Conservation (phyloP, 1,140 invertebrate genomes). For the Calephelis virginiensis region DNA sequence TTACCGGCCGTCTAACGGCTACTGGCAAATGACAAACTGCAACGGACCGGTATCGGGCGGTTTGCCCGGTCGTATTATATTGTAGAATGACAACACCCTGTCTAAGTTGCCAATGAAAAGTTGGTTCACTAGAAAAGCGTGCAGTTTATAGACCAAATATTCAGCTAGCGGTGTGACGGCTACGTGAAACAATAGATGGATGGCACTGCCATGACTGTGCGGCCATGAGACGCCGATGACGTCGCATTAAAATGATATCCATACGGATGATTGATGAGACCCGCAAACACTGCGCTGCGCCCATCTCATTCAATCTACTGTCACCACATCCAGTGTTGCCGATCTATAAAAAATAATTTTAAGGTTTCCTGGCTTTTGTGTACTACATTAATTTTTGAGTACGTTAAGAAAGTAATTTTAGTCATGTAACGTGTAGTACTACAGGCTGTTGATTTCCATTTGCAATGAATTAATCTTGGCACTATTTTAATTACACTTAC, state of each 20-base stretch:
- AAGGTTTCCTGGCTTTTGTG: slow-evolving; percentile 3
- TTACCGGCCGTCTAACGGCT: too few species aligned
- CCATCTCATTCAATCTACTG: slow-evolving; percentile 68
- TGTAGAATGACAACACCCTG: too few species aligned
- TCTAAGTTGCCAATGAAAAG: not conserved
- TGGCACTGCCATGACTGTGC: slow-evolving; percentile 50
- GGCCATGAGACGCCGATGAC: slow-evolving; percentile 67
- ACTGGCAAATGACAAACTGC: too few species aligned
- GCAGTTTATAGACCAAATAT: slow-evolving; percentile 38
- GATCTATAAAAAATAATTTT: slow-evolving; percentile 24
- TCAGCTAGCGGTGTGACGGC: slow-evolving; percentile 28
- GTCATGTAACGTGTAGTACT: too few species aligned
- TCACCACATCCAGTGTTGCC: slow-evolving; percentile 32
- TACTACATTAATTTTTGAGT: not conserved
- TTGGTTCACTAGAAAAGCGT: not conserved
- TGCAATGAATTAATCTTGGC: too few species aligned
- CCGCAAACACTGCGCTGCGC: slow-evolving; percentile 61
- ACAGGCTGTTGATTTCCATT: too few species aligned
- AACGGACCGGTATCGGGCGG: too few species aligned
- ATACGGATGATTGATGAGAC: slow-evolving; percentile 72
- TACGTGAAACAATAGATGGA: slow-evolving; percentile 56
- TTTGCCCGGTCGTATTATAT: too few species aligned
- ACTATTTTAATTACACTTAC: too few species aligned
- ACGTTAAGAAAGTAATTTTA: too few species aligned
- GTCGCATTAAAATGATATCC: slow-evolving; percentile 72